A percentile compares a stretch with the other conserved stretches of the same genome.
Conservation (phyloP, 2,113 vertebrate genomes). For the Cranoglanis bouderius region DNA sequence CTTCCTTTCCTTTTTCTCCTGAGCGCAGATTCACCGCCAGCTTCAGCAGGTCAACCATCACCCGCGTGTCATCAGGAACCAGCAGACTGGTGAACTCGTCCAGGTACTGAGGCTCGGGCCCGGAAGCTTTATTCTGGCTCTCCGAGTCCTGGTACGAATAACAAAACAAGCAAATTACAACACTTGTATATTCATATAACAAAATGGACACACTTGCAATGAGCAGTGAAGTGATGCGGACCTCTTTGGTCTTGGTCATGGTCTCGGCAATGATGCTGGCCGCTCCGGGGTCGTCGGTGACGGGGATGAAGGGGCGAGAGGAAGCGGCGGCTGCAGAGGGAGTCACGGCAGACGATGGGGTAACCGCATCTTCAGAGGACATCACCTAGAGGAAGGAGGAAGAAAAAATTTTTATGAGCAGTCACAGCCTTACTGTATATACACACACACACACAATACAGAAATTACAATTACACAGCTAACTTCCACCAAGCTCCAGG, state of each 20-base stretch:
- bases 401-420: no score
- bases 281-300: slow-evolving; percentile 96
- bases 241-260: slow-evolving; percentile 98
- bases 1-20: slow-evolving; percentile 90
- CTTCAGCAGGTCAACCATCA: slow-evolving; percentile 94
- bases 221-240: not conserved
- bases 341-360: slow-evolving; percentile 89
- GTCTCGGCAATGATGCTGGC: slow-evolving; percentile 99
- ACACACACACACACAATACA: no score
- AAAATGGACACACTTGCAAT: not conserved
- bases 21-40: slow-evolving; percentile 89
- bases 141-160: slow-evolving; percentile 83
- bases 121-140: slow-evolving; percentile 86
- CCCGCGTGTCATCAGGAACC: slow-evolving; percentile 89
- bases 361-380: slow-evolving; percentile 88
- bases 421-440: no score
- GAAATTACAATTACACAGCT: no score
- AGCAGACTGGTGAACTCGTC: slow-evolving; percentile 95
- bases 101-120: slow-evolving; percentile 90
- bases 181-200: not conserved
- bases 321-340: slow-evolving; percentile 88
- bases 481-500: no score
- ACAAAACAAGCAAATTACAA: not conserved
- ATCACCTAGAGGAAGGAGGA: slow-evolving; percentile 81
- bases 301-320: slow-evolving; percentile 94